Evolutionary conservation across 2,888 invertebrate genomes (phyloP).

Genomic region (Oeneis ivallda): DNA sequence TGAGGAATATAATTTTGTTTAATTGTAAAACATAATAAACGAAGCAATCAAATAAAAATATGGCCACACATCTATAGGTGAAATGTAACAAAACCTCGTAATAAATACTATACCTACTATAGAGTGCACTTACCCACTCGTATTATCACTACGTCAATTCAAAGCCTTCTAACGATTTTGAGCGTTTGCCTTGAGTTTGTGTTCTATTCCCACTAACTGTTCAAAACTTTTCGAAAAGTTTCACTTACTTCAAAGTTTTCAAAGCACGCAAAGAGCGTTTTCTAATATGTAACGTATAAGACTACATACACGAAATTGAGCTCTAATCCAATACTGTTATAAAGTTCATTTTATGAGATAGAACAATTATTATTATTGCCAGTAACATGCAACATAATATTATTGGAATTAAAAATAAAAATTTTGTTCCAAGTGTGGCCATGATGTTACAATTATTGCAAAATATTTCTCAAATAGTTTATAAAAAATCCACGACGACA

Average conservation of each 20-base stretch:
- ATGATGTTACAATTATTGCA: neutral
- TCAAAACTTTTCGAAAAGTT: neutral
- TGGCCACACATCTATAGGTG: conserved; percentile 10
- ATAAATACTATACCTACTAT: neutral
- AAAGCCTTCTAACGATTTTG: neutral
- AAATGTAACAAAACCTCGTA: neutral
- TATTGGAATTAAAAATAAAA: neutral
- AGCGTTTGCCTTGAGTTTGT: neutral
- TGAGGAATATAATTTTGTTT: conserved; percentile 26
- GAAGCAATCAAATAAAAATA: conserved; percentile 5
- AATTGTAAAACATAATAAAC: conserved; percentile 17
- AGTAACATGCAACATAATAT: conserved; percentile 1
- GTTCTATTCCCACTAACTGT: neutral
- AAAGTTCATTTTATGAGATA: neutral
- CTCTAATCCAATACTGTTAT: no score
- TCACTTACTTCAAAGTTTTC: no score
- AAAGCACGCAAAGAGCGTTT: no score
- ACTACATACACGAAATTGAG: no score
- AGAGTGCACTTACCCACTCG: no score
- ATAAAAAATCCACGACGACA: conserved; percentile 22
- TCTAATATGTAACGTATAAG: no score
- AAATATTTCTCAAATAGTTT: conserved; percentile 7
- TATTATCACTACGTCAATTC: neutral
- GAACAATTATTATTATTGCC: neutral
- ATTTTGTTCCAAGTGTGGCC: conserved; percentile 27